Percentiles rank a stretch among this genome's conserved stretches.
Evolutionary conservation across 2,888 invertebrate species (phyloP).

Genomic region (Dryococelus australis): DNA sequence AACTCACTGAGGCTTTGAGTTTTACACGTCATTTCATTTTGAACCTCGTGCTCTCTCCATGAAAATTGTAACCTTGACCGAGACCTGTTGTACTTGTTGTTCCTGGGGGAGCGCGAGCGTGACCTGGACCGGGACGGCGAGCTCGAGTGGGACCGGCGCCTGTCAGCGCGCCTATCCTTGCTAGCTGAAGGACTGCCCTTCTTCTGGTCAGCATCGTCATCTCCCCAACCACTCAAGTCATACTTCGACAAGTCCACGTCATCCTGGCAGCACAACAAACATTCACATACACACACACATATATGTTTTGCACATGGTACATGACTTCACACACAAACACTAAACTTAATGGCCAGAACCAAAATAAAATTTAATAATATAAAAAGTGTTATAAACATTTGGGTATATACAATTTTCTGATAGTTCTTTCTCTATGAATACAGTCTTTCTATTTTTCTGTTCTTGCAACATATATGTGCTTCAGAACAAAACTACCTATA

Average conservation of each 20-base stretch:
- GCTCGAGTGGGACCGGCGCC: slow-evolving; percentile 31
- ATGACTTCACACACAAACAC: no score
- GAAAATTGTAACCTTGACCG: slow-evolving; percentile 35
- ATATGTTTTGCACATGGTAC: no score
- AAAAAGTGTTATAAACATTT: no score
- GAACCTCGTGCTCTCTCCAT: slow-evolving; percentile 5
- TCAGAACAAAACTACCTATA: no score
- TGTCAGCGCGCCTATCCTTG: slow-evolving; percentile 25
- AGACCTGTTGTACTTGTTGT: slow-evolving; percentile 33
- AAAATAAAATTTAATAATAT: no score
- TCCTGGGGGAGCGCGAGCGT: slow-evolving; percentile 33
- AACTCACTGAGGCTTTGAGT: slow-evolving; percentile 9
- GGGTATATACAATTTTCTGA: no score
- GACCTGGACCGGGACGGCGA: slow-evolving; percentile 36
- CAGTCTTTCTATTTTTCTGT: no score
- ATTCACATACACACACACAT: no score
- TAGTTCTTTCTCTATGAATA: no score
- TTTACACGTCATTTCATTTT: slow-evolving; percentile 18
- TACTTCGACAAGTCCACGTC: slow-evolving; percentile 79
- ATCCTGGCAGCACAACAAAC: slow-evolving; percentile 17
- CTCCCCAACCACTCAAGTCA: slow-evolving; percentile 73
- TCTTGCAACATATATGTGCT: no score
- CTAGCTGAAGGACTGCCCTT: slow-evolving; percentile 24
- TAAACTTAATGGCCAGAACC: no score
- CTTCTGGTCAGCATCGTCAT: slow-evolving; percentile 55